Base-by-base conservation (phyloP, 2,113 vertebrate genomes). In the Erythrolamprus reginae region DNA sequence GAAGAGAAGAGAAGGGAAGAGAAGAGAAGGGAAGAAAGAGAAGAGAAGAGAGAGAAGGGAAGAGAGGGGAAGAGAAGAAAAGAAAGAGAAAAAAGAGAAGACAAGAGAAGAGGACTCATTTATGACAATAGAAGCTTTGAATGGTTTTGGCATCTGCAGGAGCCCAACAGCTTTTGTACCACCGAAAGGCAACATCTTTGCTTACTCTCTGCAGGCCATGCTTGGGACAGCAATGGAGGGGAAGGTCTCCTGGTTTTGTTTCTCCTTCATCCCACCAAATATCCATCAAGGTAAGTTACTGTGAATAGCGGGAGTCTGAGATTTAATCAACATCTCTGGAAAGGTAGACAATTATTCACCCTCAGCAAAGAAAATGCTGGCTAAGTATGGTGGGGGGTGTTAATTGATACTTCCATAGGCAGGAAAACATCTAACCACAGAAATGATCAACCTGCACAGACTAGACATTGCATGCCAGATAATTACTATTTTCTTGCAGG, bases 401-500 rank as follows among this genome's bases (percentile, higher is more conserved):
- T 82, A 17, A 38, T 82, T 82, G 26, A 33, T 13, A 45, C 21
- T n/a, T 77, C 50, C 50, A 28, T 70, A 10, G 33, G 42, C 47
- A 89, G 50, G 38, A 42, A 53, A 89, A 89, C 88, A 52, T 89
- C 82, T 55, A 45, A 82, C 50, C 88, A 28, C 50, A 53, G 88
- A 42, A 89, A 82, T 17, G 52, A 82, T 52, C 51, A 82, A 82
- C 88, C 50, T 89, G 70, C 52, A 26, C 12, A 89, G 24, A 19
- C 65, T 26, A 89, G 70, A 82, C 65, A 89, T 82, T 53, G 70
- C 12, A 89, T 28, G 33, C 23, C 8, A 82, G 6, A 15, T 89
- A 89, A 89, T 89, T 89, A 82, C 50, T 89, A 28, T 89, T 89
- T 82, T 89, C 88, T 82, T 82, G 65, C 33, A 82, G 21, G 8